A percentile compares a stretch with the other conserved stretches of the same genome.
Evolutionary conservation across 2,797 vertebrate genomes (phyloP).

Genomic region (Lagorchestes hirsutus): DNA sequence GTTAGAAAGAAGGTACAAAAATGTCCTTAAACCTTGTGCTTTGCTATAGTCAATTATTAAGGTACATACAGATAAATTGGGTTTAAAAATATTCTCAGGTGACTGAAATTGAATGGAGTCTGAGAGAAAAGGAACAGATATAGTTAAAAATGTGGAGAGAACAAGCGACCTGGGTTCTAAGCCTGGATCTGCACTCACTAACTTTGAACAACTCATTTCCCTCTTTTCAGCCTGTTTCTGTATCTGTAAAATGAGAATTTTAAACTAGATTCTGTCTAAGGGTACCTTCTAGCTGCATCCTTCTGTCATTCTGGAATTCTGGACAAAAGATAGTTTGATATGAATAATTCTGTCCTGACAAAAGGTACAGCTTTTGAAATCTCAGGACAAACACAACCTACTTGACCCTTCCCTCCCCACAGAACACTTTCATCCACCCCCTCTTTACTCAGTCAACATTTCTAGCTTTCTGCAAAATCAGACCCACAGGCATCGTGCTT

Average conservation of each 20-base stretch:
- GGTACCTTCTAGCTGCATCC: not conserved
- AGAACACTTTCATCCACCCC: not conserved
- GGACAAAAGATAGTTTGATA: not conserved
- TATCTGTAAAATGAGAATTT: not conserved
- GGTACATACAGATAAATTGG: not conserved
- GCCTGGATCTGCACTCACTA: not conserved
- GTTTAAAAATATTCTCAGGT: not conserved
- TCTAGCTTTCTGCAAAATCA: not conserved
- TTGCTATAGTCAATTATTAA: not conserved
- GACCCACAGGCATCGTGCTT: not conserved
- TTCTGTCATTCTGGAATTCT: not conserved
- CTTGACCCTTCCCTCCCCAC: not conserved
- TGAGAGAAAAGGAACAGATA: not conserved
- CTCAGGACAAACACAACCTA: not conserved
- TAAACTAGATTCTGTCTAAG: not conserved
- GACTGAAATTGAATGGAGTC: not conserved
- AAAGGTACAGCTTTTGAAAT: not conserved
- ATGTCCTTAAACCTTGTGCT: not conserved
- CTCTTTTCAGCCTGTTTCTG: not conserved
- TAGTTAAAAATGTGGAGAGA: not conserved
- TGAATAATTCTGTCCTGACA: not conserved
- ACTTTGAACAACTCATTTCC: not conserved
- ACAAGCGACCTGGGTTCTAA: not conserved
- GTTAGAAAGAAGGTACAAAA: not conserved
- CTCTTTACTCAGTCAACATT: not conserved